phyloP scores from a whole-genome alignment of 2,888 invertebrate genomes.

The Nephrotoma flavescens region DNA sequence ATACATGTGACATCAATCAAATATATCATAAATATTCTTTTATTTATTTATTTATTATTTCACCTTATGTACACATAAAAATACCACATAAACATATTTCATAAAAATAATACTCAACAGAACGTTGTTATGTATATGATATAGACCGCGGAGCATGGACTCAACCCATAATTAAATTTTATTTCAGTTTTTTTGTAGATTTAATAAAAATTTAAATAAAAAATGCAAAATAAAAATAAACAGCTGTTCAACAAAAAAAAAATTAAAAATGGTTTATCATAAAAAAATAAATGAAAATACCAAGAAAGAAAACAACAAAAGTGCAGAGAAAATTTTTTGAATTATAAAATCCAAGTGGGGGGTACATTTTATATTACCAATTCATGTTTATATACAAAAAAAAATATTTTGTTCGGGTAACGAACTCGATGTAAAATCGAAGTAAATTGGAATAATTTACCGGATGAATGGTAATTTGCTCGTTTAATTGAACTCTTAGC shows the following conservation, averaged over 20 bases:
- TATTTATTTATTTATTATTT: background rate
- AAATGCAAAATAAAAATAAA: background rate
- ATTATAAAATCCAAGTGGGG: background rate
- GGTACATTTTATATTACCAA: background rate
- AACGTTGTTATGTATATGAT: background rate
- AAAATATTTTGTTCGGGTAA: background rate
- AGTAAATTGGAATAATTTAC: too few relatives aligned
- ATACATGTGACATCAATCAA: background rate
- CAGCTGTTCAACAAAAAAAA: background rate
- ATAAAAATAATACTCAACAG: background rate
- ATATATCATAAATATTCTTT: background rate
- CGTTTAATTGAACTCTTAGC: too few relatives aligned
- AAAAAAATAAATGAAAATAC: background rate
- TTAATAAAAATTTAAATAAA: background rate
- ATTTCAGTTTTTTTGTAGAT: background rate
- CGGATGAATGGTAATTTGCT: too few relatives aligned
- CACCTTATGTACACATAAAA: background rate
- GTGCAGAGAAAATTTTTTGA: background rate
- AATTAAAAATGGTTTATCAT: background rate
- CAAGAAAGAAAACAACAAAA: background rate
- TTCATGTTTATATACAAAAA: background rate
- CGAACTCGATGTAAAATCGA: background rate
- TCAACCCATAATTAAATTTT: background rate
- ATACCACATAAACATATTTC: background rate
- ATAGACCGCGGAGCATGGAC: background rate